These are phyloP conservation scores for Hydropotes inermis DNA, from an alignment of 2,113 vertebrate species.

Conservation along the genomic window DNA sequence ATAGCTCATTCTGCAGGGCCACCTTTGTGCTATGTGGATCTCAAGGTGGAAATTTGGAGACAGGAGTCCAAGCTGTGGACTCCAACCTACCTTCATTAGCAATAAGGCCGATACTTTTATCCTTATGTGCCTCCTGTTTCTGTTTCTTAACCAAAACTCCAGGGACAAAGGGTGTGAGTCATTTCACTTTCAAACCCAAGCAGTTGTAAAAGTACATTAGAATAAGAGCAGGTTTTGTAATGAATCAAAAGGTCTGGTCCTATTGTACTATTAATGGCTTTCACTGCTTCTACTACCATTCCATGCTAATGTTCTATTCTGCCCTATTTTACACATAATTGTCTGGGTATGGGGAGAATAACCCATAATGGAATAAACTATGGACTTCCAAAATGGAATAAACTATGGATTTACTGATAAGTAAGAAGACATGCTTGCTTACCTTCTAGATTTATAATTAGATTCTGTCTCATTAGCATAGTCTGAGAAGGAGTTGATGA, in stretches of 20 bases:
- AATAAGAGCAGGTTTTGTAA: background rate
- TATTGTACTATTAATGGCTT: background rate
- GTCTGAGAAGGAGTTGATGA: background rate
- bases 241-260: background rate
- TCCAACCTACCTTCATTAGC: background rate
- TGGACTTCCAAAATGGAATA: background rate
- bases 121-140: background rate
- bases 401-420: background rate
- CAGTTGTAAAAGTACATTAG: background rate
- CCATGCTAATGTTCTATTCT: background rate
- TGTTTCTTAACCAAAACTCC: background rate
- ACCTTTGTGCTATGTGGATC: background rate
- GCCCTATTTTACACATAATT: background rate
- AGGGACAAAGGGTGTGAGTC: background rate
- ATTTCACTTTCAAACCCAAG: background rate
- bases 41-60: background rate
- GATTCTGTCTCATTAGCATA: background rate
- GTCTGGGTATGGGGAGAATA: background rate
- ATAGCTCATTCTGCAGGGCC: background rate
- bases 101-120: background rate
- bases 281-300: background rate
- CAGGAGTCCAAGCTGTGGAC: background rate
- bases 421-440: background rate
- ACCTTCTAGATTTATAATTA: background rate
- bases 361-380: background rate